These are phyloP conservation scores for Rhinatrema bivittatum DNA, from an alignment of 2,797 vertebrate species.

Conservation along the genomic window DNA sequence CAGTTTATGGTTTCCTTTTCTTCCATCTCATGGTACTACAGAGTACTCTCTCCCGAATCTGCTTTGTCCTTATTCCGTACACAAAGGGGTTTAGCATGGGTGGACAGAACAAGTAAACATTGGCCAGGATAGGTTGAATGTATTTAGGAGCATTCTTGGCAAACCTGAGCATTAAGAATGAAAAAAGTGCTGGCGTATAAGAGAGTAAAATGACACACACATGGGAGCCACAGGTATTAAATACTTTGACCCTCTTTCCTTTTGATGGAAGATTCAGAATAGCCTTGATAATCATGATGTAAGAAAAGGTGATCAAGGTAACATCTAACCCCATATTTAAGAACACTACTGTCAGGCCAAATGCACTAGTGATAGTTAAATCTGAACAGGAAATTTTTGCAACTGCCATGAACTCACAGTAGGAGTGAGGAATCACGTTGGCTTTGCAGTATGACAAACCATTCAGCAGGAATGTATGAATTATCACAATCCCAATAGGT, in stretches of 20 bases:
- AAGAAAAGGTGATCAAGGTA: slow-evolving; percentile 59
- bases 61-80: slow-evolving; percentile 33
- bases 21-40: no score
- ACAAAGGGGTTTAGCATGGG: slow-evolving; percentile 26
- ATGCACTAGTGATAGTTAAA: slow-evolving; percentile 28
- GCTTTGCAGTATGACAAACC: slow-evolving; percentile 53
- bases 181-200: slow-evolving; percentile 40
- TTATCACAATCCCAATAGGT: slow-evolving; percentile 6
- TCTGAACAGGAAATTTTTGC: slow-evolving; percentile 59
- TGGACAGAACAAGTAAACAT: slow-evolving; percentile 19
- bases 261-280: slow-evolving; percentile 32
- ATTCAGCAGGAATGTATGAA: slow-evolving; percentile 16
- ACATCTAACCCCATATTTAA: slow-evolving; percentile 64
- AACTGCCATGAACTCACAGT: slow-evolving; percentile 76
- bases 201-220: slow-evolving; percentile 66
- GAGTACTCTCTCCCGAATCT: slow-evolving; percentile 26
- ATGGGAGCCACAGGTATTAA: slow-evolving; percentile 68
- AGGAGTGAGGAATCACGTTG: slow-evolving; percentile 55
- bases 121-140: slow-evolving; percentile 20
- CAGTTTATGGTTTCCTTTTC: no score
- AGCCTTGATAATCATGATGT: slow-evolving; percentile 48
- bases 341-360: slow-evolving; percentile 56
- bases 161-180: slow-evolving; percentile 19
- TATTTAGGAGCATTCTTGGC: slow-evolving; percentile 15
- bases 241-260: slow-evolving; percentile 55